These are phyloP conservation scores for Ischnus inquisitorius DNA, from an alignment of 2,888 invertebrate species.

Conservation along the genomic window DNA sequence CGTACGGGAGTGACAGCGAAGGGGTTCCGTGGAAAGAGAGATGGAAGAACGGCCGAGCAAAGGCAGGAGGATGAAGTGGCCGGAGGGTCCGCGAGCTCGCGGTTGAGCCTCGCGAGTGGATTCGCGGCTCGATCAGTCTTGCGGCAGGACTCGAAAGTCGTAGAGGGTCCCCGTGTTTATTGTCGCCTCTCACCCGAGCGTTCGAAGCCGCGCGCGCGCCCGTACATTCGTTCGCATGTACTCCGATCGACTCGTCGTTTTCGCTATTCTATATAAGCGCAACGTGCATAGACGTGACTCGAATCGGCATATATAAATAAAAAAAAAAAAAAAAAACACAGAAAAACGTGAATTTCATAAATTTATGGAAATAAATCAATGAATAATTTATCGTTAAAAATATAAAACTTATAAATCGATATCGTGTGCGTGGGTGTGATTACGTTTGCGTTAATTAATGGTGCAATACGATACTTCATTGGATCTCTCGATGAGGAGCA, in stretches of 20 bases:
- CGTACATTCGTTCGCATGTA: slow-evolving; percentile 5
- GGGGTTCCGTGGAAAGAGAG: background rate
- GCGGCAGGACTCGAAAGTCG: slow-evolving; percentile 83
- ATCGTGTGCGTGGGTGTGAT: slow-evolving; percentile 57
- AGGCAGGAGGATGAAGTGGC: slow-evolving; percentile 55
- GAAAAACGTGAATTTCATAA: background rate
- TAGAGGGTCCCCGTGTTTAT: slow-evolving; percentile 72
- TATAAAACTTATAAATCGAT: background rate
- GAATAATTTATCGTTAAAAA: background rate
- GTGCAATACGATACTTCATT: slow-evolving; percentile 66
- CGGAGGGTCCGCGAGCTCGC: slow-evolving; percentile 50
- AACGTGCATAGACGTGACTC: background rate
- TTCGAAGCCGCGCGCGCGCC: slow-evolving; percentile 28
- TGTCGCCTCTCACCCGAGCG: slow-evolving; percentile 42
- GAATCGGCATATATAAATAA: background rate
- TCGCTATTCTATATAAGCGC: background rate
- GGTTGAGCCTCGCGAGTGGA: slow-evolving; percentile 71
- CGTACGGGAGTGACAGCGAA: slow-evolving; percentile 1
- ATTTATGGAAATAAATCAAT: background rate
- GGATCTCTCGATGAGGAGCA: slow-evolving; percentile 69
- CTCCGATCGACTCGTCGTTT: background rate
- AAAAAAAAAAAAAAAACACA: background rate
- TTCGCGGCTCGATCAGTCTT: slow-evolving; percentile 81
- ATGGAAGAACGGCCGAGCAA: slow-evolving; percentile 54
- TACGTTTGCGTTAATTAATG: slow-evolving; percentile 67